Conservation (phyloP, 2,113 vertebrate species). For the Pantherophis guttatus region DNA sequence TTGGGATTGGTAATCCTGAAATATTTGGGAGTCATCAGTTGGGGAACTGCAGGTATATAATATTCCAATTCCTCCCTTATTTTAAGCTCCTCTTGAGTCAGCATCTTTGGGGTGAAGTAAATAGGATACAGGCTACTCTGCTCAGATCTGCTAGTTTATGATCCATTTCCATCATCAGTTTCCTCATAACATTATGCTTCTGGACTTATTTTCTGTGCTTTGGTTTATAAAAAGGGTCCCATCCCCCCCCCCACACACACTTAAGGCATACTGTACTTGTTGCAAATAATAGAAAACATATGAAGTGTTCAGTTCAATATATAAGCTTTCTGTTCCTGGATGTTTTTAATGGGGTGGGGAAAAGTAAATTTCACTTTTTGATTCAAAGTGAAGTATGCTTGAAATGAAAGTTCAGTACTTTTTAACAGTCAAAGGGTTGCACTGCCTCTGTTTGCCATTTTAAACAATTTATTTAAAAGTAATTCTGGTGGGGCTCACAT, state of each 20-base stretch:
- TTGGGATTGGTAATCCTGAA: background rate
- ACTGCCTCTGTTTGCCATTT: background rate
- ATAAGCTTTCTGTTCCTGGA: background rate
- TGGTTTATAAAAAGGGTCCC: background rate
- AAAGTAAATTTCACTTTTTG: background rate
- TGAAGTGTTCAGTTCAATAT: background rate
- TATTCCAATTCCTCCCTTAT: background rate
- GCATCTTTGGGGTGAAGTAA: background rate
- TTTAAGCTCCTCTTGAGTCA: background rate
- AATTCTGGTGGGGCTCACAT: background rate
- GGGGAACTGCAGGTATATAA: background rate
- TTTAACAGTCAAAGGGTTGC: background rate
- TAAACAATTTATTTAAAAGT: background rate
- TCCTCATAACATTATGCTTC: background rate
- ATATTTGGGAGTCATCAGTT: background rate
- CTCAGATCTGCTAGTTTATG: background rate
- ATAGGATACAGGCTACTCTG: background rate
- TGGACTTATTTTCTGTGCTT: background rate
- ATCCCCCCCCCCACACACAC: accelerated
- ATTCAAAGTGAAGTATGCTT: background rate
- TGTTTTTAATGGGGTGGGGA: background rate
- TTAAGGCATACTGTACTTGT: background rate
- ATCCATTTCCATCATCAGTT: background rate
- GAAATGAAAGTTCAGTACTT: background rate
- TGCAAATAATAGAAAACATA: background rate